Conservation (phyloP, 2,888 invertebrate species). For the Gryllus longicercus region DNA sequence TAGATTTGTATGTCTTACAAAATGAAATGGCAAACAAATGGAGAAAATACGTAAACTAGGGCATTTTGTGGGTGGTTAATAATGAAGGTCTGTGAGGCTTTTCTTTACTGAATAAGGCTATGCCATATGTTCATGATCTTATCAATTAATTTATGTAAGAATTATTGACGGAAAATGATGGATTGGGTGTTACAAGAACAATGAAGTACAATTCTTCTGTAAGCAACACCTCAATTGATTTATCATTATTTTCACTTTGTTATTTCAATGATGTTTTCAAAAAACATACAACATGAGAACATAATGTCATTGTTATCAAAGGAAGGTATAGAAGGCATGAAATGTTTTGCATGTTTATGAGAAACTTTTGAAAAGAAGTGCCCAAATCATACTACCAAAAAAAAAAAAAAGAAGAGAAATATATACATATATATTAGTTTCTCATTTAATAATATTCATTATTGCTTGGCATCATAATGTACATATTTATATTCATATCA, state of each 20-base stretch:
- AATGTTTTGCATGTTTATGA: slow-evolving; percentile 19
- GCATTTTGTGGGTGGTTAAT: slow-evolving; percentile 4
- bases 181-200: background rate
- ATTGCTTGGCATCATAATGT: slow-evolving; percentile 55
- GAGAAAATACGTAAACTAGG: slow-evolving; percentile 17
- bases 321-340: slow-evolving; percentile 20
- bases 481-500: slow-evolving; percentile 66
- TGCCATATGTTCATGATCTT: slow-evolving; percentile 10
- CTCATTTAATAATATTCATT: slow-evolving; percentile 43
- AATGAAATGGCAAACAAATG: background rate
- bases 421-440: slow-evolving; percentile 34
- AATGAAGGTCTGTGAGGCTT: background rate
- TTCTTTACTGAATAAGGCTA: background rate
- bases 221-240: background rate
- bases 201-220: background rate
- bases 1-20: slow-evolving; percentile 24
- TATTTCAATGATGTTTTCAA: background rate
- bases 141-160: background rate
- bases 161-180: background rate
- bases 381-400: slow-evolving; percentile 33
- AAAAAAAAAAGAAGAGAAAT: slow-evolving; percentile 32
- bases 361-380: slow-evolving; percentile 30
- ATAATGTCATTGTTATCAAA: background rate
- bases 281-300: slow-evolving; percentile 12
- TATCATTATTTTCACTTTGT: slow-evolving; percentile 5